Evolutionary conservation across 2,888 invertebrate genomes (phyloP), one percentile per base, ranked within the genome.

Genomic region (Drosophila pseudotakahashii): DNA sequence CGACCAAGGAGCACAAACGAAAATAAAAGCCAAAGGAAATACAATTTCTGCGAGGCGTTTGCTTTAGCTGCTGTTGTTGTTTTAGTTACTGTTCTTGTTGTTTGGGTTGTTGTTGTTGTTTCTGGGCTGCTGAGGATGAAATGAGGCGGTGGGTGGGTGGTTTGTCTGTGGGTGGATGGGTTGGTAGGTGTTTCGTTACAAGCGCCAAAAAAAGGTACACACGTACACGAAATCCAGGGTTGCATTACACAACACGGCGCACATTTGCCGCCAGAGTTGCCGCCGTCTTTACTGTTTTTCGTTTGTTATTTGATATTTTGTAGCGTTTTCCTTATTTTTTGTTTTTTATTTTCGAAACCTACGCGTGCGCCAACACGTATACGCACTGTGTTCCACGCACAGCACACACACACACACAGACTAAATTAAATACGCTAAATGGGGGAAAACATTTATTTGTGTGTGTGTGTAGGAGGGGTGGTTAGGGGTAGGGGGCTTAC

Each of bases 171-270:
- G 64, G 36, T 48, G 44, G 44, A 41, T 60, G 54, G 58, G 48
- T 71, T 37, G 67, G 78, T 70, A 78, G 77, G 75, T 81, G 73
- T 79, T 82, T 78, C 71, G 73, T 75, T 81, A 87, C 81, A 78
- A 89, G 89, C 89, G 90, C 90, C 89, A 90, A 82, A 86, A 71
- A 70, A 71, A 71, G 88, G 89, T 84, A 83, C 85, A 85, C 77
- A 83, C 88, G 82, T 83, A 83, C 90, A 90, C 90, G 90, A 90
- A 90, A 90, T 90, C 89, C 90, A 90, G 90, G 90, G 89, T 90
- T 90, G 90, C 90, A 90, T 89, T 85, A 90, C 89, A 90, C 90
- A 90, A 90, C 90, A 90, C 81, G 86, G 73, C 83, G 78, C 81
- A 81, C 82, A 77, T 77, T 77, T 77, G 79, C 85, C 79, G 80